Conservation (phyloP, 2,797 vertebrate species). For the Mus minutoides region DNA sequence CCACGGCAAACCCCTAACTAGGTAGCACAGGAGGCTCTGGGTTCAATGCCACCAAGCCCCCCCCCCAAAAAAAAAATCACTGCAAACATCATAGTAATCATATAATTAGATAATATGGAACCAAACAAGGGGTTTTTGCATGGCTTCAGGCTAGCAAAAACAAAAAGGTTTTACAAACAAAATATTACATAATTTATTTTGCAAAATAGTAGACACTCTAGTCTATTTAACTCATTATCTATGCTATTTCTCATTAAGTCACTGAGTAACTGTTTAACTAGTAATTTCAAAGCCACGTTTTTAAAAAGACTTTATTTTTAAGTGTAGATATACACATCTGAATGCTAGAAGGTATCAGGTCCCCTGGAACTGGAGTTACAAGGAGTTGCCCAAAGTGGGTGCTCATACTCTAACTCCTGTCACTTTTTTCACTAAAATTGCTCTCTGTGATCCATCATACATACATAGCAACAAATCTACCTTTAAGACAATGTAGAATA, state of each 20-base stretch:
- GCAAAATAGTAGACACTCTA: slow-evolving; percentile 31
- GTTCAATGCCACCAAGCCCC: neutral
- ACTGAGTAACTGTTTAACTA: slow-evolving; percentile 2
- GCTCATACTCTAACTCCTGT: neutral
- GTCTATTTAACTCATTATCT: slow-evolving; percentile 35
- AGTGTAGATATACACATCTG: neutral
- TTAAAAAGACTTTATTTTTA: neutral
- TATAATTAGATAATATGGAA: slow-evolving; percentile 14
- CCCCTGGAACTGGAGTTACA: neutral
- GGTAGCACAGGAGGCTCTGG: neutral
- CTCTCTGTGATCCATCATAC: neutral
- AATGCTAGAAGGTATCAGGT: neutral
- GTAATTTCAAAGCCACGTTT: neutral
- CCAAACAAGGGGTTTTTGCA: slow-evolving; percentile 43
- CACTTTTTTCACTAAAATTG: neutral
- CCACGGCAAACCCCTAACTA: neutral
- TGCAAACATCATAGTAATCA: neutral
- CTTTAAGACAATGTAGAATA: neutral
- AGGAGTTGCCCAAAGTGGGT: neutral
- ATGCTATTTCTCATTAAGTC: slow-evolving; percentile 16
- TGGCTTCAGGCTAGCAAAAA: slow-evolving; percentile 25
- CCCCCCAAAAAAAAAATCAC: no score
- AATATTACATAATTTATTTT: slow-evolving; percentile 34
- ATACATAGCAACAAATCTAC: slow-evolving; percentile 23
- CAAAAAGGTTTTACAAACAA: slow-evolving; percentile 24